Conservation (phyloP, 2,888 invertebrate genomes). For the Scaptomyza polygonia region DNA sequence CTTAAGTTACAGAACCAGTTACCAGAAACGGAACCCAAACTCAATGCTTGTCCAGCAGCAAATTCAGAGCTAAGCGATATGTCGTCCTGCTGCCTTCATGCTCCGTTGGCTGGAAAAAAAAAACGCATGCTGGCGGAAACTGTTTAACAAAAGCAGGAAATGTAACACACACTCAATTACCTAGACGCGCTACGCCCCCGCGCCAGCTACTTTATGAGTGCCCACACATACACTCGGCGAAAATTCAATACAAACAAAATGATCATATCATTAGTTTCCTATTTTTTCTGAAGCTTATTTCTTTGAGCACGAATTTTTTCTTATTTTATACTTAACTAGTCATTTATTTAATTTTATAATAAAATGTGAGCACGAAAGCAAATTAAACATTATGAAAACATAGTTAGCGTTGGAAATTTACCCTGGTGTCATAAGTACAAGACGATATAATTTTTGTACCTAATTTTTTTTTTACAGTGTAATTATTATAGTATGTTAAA, state of each 20-base stretch:
- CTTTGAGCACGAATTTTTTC: too few species aligned
- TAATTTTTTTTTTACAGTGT: neutral
- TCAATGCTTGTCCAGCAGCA: constrained; percentile 2
- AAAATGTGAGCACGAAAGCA: too few species aligned
- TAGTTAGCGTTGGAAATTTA: too few species aligned
- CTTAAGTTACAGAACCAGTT: constrained; percentile 3
- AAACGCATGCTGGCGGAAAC: constrained; percentile 65
- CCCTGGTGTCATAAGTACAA: too few species aligned
- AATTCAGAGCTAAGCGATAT: constrained; percentile 25
- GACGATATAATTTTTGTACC: too few species aligned
- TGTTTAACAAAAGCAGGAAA: constrained; percentile 73
- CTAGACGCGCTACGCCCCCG: constrained; percentile 31
- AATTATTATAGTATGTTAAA: constrained; percentile 31
- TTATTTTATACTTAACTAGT: too few species aligned
- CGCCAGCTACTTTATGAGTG: neutral
- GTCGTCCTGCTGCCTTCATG: constrained; percentile 33
- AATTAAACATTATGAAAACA: too few species aligned
- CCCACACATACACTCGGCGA: neutral
- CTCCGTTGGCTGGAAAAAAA: constrained; percentile 25
- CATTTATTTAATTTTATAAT: too few species aligned
- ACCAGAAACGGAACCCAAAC: neutral
- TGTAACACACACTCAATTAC: constrained; percentile 53
- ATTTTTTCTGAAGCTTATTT: too few species aligned
- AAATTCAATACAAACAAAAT: too few species aligned
- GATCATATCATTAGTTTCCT: too few species aligned